phyloP scores from a whole-genome alignment of 2,113 vertebrate species.

The Scalopus aquaticus region DNA sequence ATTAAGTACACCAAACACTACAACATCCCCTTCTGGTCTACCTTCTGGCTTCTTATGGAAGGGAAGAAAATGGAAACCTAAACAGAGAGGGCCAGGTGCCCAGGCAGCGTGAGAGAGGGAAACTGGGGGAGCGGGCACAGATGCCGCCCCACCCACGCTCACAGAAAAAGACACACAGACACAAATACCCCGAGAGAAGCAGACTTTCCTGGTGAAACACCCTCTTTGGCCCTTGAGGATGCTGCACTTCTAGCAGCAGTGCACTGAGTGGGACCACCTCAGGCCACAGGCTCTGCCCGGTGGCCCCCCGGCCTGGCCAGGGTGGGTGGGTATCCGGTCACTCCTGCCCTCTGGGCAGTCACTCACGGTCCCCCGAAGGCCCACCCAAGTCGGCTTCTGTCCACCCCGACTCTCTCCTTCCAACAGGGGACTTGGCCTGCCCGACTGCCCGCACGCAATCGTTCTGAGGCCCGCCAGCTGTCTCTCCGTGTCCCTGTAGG shows the following conservation, averaged over 20 bases:
- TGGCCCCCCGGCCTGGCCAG: neutral
- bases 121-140: slow-evolving; percentile 42
- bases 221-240: slow-evolving; percentile 44
- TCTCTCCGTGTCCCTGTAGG: neutral
- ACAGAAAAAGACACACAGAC: slow-evolving; percentile 65
- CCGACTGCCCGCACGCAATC: too few relatives aligned
- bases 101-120: slow-evolving; percentile 55
- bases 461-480: too few relatives aligned
- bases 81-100: slow-evolving; percentile 73
- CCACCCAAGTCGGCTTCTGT: neutral
- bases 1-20: slow-evolving; percentile 66
- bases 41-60: slow-evolving; percentile 75
- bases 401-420: neutral
- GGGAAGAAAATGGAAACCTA: slow-evolving; percentile 55
- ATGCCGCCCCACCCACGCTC: slow-evolving; percentile 63
- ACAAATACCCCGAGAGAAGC: slow-evolving; percentile 49
- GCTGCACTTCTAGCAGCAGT: slow-evolving; percentile 34
- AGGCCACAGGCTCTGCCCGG: neutral
- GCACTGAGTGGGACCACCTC: neutral
- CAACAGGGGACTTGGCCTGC: too few relatives aligned
- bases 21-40: slow-evolving; percentile 66
- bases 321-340: neutral
- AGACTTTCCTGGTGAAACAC: slow-evolving; percentile 52
- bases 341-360: neutral
- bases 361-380: neutral